These are phyloP conservation scores for Polymixis lichenea DNA, from an alignment of 2,888 invertebrate species.

Conservation along the genomic window DNA sequence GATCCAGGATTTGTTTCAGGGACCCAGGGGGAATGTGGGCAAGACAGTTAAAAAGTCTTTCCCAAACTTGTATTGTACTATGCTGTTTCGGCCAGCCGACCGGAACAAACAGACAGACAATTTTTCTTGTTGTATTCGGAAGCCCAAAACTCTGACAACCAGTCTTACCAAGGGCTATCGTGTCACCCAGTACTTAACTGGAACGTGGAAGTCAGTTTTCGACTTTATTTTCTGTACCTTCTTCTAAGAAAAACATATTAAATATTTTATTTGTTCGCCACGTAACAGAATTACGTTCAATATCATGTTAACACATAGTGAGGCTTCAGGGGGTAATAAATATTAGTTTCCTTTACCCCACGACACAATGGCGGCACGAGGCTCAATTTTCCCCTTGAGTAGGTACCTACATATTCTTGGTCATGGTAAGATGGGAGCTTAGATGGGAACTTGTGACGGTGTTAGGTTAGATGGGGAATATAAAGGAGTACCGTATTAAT, in stretches of 20 bases:
- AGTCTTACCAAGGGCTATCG: no score
- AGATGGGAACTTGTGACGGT: slow-evolving; percentile 2
- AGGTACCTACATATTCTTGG: slow-evolving; percentile 19
- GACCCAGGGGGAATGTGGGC: no score
- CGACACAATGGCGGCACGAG: slow-evolving; percentile 31
- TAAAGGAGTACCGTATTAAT: neutral
- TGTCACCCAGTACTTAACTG: no score
- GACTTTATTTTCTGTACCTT: no score
- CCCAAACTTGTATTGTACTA: no score
- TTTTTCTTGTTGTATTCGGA: no score
- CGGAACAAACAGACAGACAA: no score
- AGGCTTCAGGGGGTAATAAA: slow-evolving; percentile 40
- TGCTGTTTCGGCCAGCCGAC: no score
- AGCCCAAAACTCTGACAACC: no score
- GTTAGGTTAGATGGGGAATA: neutral
- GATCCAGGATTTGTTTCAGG: no score
- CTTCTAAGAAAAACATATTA: slow-evolving; percentile 5
- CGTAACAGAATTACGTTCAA: slow-evolving; percentile 23
- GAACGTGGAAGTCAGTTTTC: neutral
- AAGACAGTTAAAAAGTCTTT: no score
- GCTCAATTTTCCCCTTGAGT: slow-evolving; percentile 50
- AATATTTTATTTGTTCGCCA: slow-evolving; percentile 16
- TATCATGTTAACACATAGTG: slow-evolving; percentile 42
- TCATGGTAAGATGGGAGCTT: slow-evolving; percentile 25
- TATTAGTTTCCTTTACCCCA: slow-evolving; percentile 27